phyloP scores from a whole-genome alignment of 1,140 invertebrate genomes.

The Eufriesea mexicana region DNA sequence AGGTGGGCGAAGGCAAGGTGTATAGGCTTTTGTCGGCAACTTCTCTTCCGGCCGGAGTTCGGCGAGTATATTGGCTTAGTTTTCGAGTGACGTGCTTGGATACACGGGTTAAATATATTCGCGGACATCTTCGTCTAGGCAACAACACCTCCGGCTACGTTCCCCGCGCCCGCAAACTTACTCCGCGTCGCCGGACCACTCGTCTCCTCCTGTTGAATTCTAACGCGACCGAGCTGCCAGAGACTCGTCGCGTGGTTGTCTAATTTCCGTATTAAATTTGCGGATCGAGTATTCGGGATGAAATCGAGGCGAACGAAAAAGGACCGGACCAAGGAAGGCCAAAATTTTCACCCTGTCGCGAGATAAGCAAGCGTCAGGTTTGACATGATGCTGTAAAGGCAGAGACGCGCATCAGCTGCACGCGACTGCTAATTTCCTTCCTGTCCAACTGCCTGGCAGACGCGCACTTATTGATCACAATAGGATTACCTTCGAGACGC shows the following conservation, averaged over 20 bases:
- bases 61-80: constrained; percentile 67
- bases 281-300: no score
- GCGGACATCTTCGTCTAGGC: constrained; percentile 16
- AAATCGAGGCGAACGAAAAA: no score
- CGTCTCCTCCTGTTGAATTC: background rate
- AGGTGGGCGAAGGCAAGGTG: background rate
- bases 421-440: constrained; percentile 63
- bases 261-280: no score
- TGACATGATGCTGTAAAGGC: background rate
- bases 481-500: constrained; percentile 12
- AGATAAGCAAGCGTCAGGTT: background rate
- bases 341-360: constrained; percentile 3
- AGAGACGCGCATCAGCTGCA: constrained; percentile 41
- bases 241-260: background rate
- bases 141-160: constrained; percentile 8
- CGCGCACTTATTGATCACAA: constrained; percentile 42
- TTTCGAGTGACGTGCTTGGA: constrained; percentile 61
- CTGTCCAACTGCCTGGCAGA: constrained; percentile 37
- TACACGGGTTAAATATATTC: constrained; percentile 62
- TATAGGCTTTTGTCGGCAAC: constrained; percentile 69
- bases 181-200: background rate
- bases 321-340: background rate
- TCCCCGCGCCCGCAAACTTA: background rate
- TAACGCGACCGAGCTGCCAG: background rate
- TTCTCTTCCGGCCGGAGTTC: constrained; percentile 61